Evolutionary conservation across 2,113 vertebrate species (phyloP).

Genomic region (Hipposideros armiger): DNA sequence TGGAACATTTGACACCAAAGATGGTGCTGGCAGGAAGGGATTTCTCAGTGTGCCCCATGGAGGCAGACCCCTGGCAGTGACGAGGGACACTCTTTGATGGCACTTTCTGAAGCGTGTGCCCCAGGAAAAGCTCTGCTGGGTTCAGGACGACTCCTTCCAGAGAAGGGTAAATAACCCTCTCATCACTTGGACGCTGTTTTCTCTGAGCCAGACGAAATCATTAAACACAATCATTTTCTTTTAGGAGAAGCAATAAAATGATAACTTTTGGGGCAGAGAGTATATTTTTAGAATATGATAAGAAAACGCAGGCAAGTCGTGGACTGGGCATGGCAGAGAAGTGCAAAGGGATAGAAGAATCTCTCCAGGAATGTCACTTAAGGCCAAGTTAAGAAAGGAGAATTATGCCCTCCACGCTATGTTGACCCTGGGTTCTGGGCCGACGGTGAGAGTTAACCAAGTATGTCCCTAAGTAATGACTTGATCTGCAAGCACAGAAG

Average conservation of each 20-base stretch:
- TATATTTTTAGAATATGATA: fast-evolving
- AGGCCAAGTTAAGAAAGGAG: neutral
- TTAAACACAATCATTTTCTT: neutral
- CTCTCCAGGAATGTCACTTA: fast-evolving
- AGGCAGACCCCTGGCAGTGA: fast-evolving
- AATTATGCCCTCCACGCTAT: fast-evolving
- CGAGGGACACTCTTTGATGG: fast-evolving
- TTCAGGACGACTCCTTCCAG: neutral
- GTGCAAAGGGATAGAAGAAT: fast-evolving
- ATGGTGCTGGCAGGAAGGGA: no score
- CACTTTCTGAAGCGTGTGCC: neutral
- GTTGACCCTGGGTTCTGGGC: neutral
- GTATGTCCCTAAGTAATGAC: neutral
- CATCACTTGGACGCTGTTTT: neutral
- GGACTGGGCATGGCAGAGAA: fast-evolving
- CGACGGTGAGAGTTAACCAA: neutral
- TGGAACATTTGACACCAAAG: fast-evolving
- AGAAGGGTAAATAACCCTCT: neutral
- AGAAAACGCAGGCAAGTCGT: neutral
- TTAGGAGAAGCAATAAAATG: neutral
- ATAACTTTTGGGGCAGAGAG: fast-evolving
- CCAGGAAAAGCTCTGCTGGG: no score
- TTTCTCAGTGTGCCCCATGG: fast-evolving
- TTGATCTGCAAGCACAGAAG: neutral
- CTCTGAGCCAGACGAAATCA: neutral